Evolutionary conservation across 2,888 invertebrate species (phyloP).

Genomic region (Diarsia rubi): DNA sequence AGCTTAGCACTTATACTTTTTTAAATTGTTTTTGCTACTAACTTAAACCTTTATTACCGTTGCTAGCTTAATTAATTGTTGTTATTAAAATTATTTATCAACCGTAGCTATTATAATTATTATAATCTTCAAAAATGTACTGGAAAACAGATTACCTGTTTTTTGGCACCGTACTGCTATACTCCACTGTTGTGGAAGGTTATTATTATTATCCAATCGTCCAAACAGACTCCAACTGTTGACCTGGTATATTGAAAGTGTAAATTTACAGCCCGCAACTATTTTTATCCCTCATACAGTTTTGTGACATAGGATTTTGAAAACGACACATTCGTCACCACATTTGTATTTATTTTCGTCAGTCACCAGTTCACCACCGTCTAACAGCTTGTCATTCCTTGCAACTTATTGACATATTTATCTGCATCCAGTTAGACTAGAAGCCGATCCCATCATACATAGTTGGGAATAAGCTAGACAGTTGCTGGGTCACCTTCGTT

Average conservation of each 20-base stretch:
- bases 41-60: not conserved
- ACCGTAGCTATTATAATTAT: constrained; percentile 8
- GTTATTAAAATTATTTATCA: not conserved
- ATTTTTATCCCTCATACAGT: not conserved
- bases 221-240: not conserved
- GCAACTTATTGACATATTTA: not conserved
- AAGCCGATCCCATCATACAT: not conserved
- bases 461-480: not conserved
- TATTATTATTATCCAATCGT: not conserved
- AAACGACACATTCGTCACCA: not conserved
- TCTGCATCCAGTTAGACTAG: not conserved
- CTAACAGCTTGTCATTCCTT: not conserved
- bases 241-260: not conserved
- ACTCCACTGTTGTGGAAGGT: not conserved
- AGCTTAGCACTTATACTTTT: not conserved
- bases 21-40: not conserved
- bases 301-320: not conserved
- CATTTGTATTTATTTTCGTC: not conserved
- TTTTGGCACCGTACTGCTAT: not conserved
- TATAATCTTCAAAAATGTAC: not conserved
- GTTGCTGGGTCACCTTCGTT: not conserved
- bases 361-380: not conserved
- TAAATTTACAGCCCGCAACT: not conserved
- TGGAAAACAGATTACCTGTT: not conserved
- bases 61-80: not conserved